Evolutionary conservation across 2,888 invertebrate species (phyloP).

Genomic region (Callyntrura sp.): DNA sequence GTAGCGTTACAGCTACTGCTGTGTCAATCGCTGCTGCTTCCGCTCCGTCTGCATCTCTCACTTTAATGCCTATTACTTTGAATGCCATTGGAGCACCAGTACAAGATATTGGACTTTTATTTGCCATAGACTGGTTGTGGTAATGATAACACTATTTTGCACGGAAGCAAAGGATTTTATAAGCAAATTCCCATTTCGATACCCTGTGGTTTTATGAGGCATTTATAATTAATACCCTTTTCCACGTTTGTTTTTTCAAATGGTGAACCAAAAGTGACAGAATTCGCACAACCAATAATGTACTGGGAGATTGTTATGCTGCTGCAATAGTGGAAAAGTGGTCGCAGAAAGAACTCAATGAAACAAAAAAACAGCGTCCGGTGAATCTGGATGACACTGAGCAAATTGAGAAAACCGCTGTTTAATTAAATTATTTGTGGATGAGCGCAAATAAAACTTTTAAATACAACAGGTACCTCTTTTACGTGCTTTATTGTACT

Average conservation of each 20-base stretch:
- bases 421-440: background rate
- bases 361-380: background rate
- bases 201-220: background rate
- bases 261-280: conserved; percentile 88
- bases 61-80: conserved; percentile 92
- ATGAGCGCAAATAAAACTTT: too few relatives aligned
- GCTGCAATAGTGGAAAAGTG: conserved; percentile 94
- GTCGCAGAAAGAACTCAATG: conserved; percentile 92
- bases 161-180: too few relatives aligned
- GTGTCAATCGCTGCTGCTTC: conserved; percentile 96
- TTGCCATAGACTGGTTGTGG: conserved; percentile 97
- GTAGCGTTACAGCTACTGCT: conserved; percentile 92
- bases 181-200: too few relatives aligned
- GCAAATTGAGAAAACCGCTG: too few relatives aligned
- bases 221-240: background rate
- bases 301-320: conserved; percentile 95
- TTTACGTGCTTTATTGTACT: too few relatives aligned
- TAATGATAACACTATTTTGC: conserved; percentile 84
- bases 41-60: conserved; percentile 94
- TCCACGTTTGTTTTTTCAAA: background rate
- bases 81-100: conserved; percentile 93
- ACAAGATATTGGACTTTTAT: conserved; percentile 92
- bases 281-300: conserved; percentile 94
- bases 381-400: too few relatives aligned
- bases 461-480: too few relatives aligned